phyloP scores from a whole-genome alignment of 2,797 vertebrate species.

The Dendrocincla tyrannina region DNA sequence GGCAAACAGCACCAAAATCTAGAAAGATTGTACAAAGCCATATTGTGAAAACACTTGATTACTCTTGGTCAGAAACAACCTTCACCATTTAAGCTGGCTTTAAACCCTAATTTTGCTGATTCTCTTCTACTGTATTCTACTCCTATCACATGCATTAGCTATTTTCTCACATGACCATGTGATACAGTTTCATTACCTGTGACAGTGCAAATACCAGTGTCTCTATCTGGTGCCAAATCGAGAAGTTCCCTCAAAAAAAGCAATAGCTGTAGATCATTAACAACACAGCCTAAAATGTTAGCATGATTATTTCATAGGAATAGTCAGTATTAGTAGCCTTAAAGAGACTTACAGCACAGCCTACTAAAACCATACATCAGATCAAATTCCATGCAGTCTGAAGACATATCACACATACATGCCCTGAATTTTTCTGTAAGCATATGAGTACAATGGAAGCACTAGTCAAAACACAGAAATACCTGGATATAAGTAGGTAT shows the following conservation, averaged over 20 bases:
- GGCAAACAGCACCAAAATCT: background rate
- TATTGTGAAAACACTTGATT: background rate
- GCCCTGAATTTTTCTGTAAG: background rate
- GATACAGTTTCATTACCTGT: background rate
- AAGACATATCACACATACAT: background rate
- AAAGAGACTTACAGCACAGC: background rate
- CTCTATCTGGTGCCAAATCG: background rate
- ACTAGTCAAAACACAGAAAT: background rate
- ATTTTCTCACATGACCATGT: background rate
- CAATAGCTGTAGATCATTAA: background rate
- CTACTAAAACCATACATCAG: background rate
- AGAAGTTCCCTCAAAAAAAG: background rate
- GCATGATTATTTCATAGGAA: background rate
- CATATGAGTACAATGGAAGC: background rate
- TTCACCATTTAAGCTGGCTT: background rate
- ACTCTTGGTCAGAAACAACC: background rate
- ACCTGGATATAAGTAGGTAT: background rate
- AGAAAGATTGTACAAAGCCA: background rate
- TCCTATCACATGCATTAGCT: accelerated
- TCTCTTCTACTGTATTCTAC: background rate
- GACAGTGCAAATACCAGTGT: background rate
- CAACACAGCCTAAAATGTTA: background rate
- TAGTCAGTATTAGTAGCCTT: background rate
- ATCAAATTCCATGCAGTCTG: background rate
- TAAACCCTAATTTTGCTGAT: background rate